Conservation (phyloP, 2,113 vertebrate genomes). For the Vidua macroura region DNA sequence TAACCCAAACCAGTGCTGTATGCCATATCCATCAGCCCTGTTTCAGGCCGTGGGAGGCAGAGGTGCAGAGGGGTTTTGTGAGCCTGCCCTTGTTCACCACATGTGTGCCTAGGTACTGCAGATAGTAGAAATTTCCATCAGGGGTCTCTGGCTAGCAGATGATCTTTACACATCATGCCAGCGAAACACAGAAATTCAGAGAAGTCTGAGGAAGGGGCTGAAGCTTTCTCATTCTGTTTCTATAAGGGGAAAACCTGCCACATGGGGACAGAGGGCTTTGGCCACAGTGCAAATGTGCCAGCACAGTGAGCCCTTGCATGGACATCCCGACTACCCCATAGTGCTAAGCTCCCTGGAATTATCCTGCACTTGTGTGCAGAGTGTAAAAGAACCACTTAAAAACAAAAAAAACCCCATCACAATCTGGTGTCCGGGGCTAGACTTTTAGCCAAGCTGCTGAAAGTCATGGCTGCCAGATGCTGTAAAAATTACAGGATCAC, state of each 20-base stretch:
- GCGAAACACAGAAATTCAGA: neutral
- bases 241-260: neutral
- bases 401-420: fast-evolving
- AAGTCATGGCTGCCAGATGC: neutral
- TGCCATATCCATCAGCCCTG: fast-evolving
- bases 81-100: neutral
- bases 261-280: neutral
- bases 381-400: neutral
- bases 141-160: conserved; percentile 52
- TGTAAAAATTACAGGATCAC: neutral
- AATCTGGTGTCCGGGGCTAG: neutral
- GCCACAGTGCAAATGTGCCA: fast-evolving
- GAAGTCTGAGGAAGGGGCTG: neutral
- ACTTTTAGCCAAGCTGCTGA: neutral
- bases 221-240: neutral
- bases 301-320: neutral
- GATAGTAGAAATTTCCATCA: conserved; percentile 47
- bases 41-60: neutral
- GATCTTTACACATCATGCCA: neutral
- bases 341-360: fast-evolving
- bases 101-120: neutral
- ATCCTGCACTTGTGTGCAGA: neutral
- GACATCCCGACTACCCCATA: fast-evolving
- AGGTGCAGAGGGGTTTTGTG: neutral
- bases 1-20: neutral